Conservation (phyloP, 1,140 invertebrate genomes). For the Apis dorsata region DNA sequence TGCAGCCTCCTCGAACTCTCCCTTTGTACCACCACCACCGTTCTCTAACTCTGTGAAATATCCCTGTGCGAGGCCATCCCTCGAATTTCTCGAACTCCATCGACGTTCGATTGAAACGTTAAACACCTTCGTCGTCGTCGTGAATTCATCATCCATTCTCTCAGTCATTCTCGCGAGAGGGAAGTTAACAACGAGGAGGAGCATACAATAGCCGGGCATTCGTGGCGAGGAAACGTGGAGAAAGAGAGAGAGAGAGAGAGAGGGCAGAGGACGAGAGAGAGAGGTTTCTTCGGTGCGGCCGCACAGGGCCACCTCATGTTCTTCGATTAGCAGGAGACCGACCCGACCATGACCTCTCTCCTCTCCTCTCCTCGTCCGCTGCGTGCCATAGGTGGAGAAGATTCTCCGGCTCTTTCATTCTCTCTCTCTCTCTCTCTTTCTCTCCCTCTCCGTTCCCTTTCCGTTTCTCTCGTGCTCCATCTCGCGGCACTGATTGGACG, state of each 20-base stretch:
- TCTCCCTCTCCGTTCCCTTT: slow-evolving; percentile 50
- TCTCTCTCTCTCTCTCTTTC: slow-evolving; percentile 55
- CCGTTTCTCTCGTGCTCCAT: slow-evolving; percentile 76
- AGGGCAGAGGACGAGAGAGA: slow-evolving; percentile 12
- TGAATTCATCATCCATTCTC: slow-evolving; percentile 19
- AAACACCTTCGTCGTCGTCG: not conserved
- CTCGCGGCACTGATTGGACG: slow-evolving; percentile 81
- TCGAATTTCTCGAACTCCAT: not conserved
- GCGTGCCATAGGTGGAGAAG: too few species aligned
- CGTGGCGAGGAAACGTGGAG: slow-evolving; percentile 21
- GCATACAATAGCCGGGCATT: slow-evolving; percentile 49
- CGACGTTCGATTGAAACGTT: not conserved
- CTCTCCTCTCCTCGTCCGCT: slow-evolving; percentile 62
- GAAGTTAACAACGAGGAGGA: slow-evolving; percentile 37
- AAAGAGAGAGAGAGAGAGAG: not conserved
- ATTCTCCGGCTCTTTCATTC: slow-evolving; percentile 35
- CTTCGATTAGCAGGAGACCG: slow-evolving; percentile 79
- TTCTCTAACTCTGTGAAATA: not conserved
- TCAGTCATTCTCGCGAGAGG: slow-evolving; percentile 29
- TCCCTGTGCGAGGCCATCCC: not conserved
- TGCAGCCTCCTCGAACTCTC: not conserved
- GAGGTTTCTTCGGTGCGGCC: slow-evolving; percentile 55
- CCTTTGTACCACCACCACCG: not conserved
- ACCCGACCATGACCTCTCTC: slow-evolving; percentile 79
- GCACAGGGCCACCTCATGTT: slow-evolving; percentile 72